Evolutionary conservation across 2,113 vertebrate species (phyloP).

Genomic region (Triplophysa rosa): DNA sequence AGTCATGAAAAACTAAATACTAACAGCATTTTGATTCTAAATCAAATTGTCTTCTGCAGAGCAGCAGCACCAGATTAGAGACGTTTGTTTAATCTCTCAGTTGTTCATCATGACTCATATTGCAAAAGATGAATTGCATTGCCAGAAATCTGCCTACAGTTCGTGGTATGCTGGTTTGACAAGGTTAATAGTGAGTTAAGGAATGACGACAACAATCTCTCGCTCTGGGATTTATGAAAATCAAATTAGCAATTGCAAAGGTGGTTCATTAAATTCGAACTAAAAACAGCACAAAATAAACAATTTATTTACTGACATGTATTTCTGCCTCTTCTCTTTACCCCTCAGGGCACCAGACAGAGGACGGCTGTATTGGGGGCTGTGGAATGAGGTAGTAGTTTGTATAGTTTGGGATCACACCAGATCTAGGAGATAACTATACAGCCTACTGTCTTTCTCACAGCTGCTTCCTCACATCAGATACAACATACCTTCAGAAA

Average conservation of each 20-base stretch:
- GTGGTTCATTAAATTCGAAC: background rate
- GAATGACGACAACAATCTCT: background rate
- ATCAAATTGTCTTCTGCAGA: background rate
- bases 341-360: background rate
- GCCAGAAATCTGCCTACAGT: conserved; percentile 21
- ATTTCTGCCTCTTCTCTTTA: background rate
- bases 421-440: conserved; percentile 98
- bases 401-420: conserved; percentile 98
- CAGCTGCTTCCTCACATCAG: conserved; percentile 62
- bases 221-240: conserved; percentile 12
- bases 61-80: background rate
- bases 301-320: background rate
- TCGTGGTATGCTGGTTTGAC: conserved; percentile 1
- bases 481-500: background rate
- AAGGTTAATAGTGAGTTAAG: conserved; percentile 23
- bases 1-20: background rate
- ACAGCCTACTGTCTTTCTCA: conserved; percentile 97
- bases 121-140: conserved; percentile 2
- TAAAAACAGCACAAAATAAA: conserved; percentile 1
- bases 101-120: conserved; percentile 26
- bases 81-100: conserved; percentile 8
- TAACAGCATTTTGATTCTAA: background rate
- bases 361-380: conserved; percentile 53
- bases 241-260: conserved; percentile 20
- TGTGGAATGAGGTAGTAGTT: conserved; percentile 96